These are phyloP conservation scores for Harpagus bidentatus DNA, from an alignment of 2,113 vertebrate genomes.

Conservation along the genomic window DNA sequence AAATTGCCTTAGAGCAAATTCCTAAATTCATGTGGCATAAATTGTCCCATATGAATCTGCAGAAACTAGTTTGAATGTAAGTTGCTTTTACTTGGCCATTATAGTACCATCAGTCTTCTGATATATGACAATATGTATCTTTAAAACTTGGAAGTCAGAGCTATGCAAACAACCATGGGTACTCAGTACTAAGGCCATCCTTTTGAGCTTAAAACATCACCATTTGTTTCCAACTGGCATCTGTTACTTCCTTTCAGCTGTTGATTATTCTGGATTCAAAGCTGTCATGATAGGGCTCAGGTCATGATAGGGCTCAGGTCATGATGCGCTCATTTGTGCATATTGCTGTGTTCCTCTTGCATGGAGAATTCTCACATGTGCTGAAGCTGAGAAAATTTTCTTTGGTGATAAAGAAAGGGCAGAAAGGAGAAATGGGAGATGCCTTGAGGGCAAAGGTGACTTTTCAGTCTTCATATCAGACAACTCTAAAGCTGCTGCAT, in stretches of 20 bases:
- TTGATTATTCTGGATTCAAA: neutral
- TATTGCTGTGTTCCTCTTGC: neutral
- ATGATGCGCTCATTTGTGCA: fast-evolving
- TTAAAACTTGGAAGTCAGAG: neutral
- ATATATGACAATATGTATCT: neutral
- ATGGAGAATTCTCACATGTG: neutral
- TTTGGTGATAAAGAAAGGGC: neutral
- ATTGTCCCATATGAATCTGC: neutral
- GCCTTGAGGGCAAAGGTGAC: neutral
- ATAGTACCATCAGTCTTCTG: neutral
- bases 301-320: neutral
- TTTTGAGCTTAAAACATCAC: neutral
- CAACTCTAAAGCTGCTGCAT: neutral
- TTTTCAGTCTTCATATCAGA: neutral
- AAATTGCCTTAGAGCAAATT: neutral
- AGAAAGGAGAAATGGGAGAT: neutral
- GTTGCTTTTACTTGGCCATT: neutral
- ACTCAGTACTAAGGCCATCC: neutral
- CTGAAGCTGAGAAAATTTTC: neutral
- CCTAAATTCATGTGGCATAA: neutral
- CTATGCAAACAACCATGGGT: neutral
- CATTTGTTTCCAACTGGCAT: neutral
- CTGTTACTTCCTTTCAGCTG: neutral
- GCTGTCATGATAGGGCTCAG: neutral
- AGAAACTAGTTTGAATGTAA: neutral